Evolutionary conservation across 2,797 vertebrate species (phyloP).

Genomic region (Syngnathus acus): DNA sequence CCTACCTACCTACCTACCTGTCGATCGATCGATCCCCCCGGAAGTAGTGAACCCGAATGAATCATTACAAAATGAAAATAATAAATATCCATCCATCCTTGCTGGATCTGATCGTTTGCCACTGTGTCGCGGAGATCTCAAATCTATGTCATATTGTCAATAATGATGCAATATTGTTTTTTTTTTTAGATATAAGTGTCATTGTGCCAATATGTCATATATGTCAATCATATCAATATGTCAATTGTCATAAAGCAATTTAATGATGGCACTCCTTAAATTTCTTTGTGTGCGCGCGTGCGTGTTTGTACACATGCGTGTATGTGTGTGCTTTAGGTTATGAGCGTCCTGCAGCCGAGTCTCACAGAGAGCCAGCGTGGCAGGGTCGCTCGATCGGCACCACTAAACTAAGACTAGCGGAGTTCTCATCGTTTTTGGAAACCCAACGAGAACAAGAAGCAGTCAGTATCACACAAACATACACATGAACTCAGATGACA

Average conservation of each 20-base stretch:
- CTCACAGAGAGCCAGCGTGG: slow-evolving; percentile 88
- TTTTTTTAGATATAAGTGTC: too few relatives aligned
- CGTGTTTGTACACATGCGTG: slow-evolving; percentile 6
- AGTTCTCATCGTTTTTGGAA: slow-evolving; percentile 95
- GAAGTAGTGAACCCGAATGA: too few relatives aligned
- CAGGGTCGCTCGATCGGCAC: slow-evolving; percentile 95
- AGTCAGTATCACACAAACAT: slow-evolving; percentile 62
- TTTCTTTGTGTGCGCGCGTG: background rate
- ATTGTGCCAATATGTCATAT: too few relatives aligned
- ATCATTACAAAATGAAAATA: too few relatives aligned
- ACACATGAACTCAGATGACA: slow-evolving; percentile 38
- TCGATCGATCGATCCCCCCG: too few relatives aligned
- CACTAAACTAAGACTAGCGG: slow-evolving; percentile 91
- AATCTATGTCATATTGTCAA: too few relatives aligned
- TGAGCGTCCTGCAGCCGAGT: slow-evolving; percentile 79
- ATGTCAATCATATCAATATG: too few relatives aligned
- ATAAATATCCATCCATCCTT: too few relatives aligned
- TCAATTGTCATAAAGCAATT: background rate
- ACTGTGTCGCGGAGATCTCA: too few relatives aligned
- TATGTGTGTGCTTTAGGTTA: slow-evolving; percentile 70
- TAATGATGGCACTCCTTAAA: slow-evolving; percentile 5
- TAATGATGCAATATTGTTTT: background rate
- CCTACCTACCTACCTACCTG: too few relatives aligned
- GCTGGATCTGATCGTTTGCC: too few relatives aligned
- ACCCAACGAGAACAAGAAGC: slow-evolving; percentile 93